phyloP scores from a whole-genome alignment of 2,797 vertebrate species.

The Thripadectes ignobilis region DNA sequence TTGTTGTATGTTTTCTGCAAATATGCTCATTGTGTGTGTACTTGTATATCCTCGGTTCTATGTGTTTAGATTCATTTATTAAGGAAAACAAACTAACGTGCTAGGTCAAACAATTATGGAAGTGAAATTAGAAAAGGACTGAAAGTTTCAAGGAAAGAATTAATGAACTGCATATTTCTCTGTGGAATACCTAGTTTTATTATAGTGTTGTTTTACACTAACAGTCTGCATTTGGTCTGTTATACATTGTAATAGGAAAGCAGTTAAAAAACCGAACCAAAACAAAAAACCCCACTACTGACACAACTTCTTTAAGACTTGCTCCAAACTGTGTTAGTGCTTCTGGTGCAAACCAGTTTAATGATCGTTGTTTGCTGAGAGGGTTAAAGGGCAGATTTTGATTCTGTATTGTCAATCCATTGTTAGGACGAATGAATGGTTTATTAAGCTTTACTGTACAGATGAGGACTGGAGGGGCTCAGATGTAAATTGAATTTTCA shows the following conservation, averaged over 20 bases:
- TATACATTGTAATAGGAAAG: neutral
- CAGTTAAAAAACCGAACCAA: neutral
- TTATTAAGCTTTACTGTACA: slow-evolving; percentile 74
- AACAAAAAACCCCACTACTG: neutral
- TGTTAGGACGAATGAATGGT: slow-evolving; percentile 49
- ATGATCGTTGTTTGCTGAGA: slow-evolving; percentile 13
- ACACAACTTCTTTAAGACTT: neutral
- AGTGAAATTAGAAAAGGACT: neutral
- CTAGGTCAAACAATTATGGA: neutral
- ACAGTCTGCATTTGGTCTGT: neutral
- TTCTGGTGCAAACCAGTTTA: slow-evolving; percentile 6
- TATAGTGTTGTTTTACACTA: neutral
- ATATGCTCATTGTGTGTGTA: neutral
- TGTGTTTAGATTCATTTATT: neutral
- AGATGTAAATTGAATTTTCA: slow-evolving; percentile 69
- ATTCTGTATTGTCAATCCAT: slow-evolving; percentile 24
- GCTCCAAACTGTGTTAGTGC: neutral
- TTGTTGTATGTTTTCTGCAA: neutral
- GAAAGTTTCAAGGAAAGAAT: neutral
- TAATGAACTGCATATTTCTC: neutral
- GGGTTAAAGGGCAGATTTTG: slow-evolving; percentile 34
- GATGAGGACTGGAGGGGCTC: slow-evolving; percentile 69
- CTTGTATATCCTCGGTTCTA: neutral
- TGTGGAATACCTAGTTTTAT: neutral
- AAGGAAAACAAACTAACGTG: neutral